These are phyloP conservation scores for Augiades crinisus DNA, from an alignment of 2,888 invertebrate species.

Conservation along the genomic window DNA sequence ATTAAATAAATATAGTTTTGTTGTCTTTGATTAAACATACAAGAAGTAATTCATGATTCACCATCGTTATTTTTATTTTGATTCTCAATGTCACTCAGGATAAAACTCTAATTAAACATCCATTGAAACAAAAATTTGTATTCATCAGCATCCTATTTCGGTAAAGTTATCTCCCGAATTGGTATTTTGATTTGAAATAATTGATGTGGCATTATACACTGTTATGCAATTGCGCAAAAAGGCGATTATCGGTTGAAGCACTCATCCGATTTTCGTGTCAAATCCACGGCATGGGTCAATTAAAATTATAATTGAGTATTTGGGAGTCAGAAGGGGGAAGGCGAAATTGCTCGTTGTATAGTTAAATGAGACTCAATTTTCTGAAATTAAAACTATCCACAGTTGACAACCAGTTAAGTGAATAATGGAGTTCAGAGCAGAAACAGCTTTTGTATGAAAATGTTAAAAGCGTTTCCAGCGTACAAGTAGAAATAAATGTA, in stretches of 20 bases:
- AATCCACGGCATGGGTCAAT: constrained; percentile 62
- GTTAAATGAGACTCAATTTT: constrained; percentile 36
- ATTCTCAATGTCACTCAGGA: too few species aligned
- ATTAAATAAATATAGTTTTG: too few species aligned
- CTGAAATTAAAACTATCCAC: constrained; percentile 33
- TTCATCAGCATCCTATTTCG: too few species aligned
- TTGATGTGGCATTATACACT: background rate
- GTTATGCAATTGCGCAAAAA: constrained; percentile 29
- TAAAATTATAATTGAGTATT: constrained; percentile 72
- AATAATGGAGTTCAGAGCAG: constrained; percentile 4
- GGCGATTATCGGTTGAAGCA: constrained; percentile 38
- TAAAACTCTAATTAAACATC: too few species aligned
- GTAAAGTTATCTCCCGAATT: too few species aligned
- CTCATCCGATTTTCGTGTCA: constrained; percentile 53
- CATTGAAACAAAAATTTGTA: too few species aligned
- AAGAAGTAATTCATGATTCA: too few species aligned
- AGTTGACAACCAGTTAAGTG: constrained; percentile 14
- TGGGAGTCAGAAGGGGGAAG: constrained; percentile 36
- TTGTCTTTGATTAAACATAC: too few species aligned
- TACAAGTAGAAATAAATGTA: too few species aligned
- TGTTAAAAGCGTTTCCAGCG: too few species aligned
- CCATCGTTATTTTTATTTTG: too few species aligned
- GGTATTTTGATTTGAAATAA: background rate
- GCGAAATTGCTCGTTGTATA: constrained; percentile 35
- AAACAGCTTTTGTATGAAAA: too few species aligned